A percentile compares a stretch with the other conserved stretches of the same genome.
Evolutionary conservation across 2,888 invertebrate species (phyloP).

Genomic region (Onthophagus sagittarius): DNA sequence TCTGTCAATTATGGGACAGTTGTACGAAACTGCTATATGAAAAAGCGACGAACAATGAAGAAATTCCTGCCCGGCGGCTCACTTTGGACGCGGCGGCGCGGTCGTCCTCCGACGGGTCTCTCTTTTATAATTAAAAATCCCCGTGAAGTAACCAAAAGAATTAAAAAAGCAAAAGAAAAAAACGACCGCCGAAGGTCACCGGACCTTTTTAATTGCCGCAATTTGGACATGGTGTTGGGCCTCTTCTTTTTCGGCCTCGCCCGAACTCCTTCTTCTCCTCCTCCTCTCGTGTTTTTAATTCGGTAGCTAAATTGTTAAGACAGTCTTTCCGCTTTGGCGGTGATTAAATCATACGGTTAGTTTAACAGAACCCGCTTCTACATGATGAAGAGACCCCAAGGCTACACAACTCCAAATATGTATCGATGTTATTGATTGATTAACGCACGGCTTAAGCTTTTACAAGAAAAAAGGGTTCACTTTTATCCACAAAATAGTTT

Average conservation of each 20-base stretch:
- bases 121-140: conserved; percentile 11
- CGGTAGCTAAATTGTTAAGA: conserved; percentile 50
- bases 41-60: background rate
- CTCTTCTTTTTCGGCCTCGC: background rate
- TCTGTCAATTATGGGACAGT: background rate
- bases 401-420: conserved; percentile 32
- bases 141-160: conserved; percentile 7
- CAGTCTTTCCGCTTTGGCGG: conserved; percentile 48
- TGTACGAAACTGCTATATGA: background rate
- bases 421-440: conserved; percentile 50
- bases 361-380: conserved; percentile 46
- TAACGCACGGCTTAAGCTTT: conserved; percentile 39
- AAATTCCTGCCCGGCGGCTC: background rate
- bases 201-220: conserved; percentile 21
- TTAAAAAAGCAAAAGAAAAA: conserved; percentile 19
- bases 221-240: conserved; percentile 19
- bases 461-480: too few relatives aligned
- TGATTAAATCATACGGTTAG: conserved; percentile 52
- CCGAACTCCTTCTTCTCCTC: background rate
- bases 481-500: too few relatives aligned
- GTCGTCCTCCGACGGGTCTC: background rate
- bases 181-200: conserved; percentile 21
- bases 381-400: conserved; percentile 39
- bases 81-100: background rate
- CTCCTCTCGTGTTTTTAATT: conserved; percentile 41